Percentiles rank a stretch among this genome's conserved stretches.
Evolutionary conservation across 2,888 invertebrate genomes (phyloP).

Genomic region (Synergus laeviventris): DNA sequence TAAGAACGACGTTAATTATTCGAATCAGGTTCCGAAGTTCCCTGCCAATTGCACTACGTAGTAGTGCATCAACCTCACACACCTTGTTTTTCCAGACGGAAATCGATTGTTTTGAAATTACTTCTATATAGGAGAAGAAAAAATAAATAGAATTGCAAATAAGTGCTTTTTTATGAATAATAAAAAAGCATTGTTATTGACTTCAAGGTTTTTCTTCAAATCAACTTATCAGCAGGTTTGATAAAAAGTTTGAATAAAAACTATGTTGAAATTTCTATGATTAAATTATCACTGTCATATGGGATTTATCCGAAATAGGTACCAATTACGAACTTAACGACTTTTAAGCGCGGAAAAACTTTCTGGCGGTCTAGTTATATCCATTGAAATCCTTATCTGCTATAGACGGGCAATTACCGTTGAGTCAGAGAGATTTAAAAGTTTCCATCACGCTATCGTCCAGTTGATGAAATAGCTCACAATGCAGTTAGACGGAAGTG

Average conservation of each 20-base stretch:
- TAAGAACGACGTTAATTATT: slow-evolving; percentile 15
- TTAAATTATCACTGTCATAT: not conserved
- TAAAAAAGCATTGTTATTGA: too few relatives aligned
- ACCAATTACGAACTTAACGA: slow-evolving; percentile 27
- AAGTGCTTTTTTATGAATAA: too few relatives aligned
- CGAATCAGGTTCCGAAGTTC: slow-evolving; percentile 20
- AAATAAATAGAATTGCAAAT: not conserved
- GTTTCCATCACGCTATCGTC: slow-evolving; percentile 33
- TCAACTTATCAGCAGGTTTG: too few relatives aligned
- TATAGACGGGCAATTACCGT: slow-evolving; percentile 35
- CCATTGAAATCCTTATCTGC: slow-evolving; percentile 37
- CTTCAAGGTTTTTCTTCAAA: too few relatives aligned
- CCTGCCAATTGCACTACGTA: slow-evolving; percentile 19
- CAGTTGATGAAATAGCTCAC: slow-evolving; percentile 21
- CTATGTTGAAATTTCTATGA: not conserved
- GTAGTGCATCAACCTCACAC: slow-evolving; percentile 29
- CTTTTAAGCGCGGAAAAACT: slow-evolving; percentile 35
- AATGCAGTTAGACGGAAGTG: slow-evolving; percentile 21
- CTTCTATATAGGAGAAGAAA: not conserved
- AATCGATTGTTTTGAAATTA: slow-evolving; percentile 26
- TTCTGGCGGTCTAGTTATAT: slow-evolving; percentile 34
- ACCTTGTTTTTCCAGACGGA: slow-evolving; percentile 10
- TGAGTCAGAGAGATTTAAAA: slow-evolving; percentile 36
- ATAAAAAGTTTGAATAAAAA: too few relatives aligned
- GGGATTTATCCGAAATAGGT: not conserved